Evolutionary conservation across 2,888 invertebrate species (phyloP), one percentile per base, ranked within the genome.

Genomic region (Aelia acuminata): DNA sequence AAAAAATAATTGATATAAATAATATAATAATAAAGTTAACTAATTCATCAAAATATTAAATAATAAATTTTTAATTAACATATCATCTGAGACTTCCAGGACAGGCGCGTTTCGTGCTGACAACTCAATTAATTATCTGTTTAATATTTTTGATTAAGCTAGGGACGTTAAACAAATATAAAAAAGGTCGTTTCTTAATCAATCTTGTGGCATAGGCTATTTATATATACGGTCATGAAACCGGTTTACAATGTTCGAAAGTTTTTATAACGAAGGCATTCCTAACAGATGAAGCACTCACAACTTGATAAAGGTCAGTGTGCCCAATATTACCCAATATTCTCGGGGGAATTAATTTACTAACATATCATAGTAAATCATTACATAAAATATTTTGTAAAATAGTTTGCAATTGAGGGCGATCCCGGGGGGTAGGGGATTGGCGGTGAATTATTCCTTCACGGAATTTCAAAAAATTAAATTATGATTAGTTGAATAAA

Each of bases 221-320:
- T n/a, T 39, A 80, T 80, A 47, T n/a, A 80, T n/a, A 43, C 39
- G 80, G 22, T 80, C 80, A 80, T 80, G 22, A 80, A 80, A 80
- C 80, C 80, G 80, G 80, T 80, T 80, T 13, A 47, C 43, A 13
- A 47, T 35, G 63, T 35, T 39, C 43, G 43, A 43, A 80, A 43
- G 80, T 80, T 80, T 80, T 80, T 80, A 4, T 80, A 47, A n/a
- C n/a, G 43, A 47, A 47, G 43, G 80, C 80, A 80, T 80, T 80
- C 80, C 80, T 18, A 80, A 47, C 43, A 80, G 80, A 43, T 80
- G 80, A 80, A 80, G 80, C 80, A 43, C 80, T n/a, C 31, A 26
- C 3, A 18, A 43, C 39, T 43, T 20, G 39, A 75, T 39, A 75
- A 75, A 75, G 75, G 75, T 75, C 75, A 75, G 20, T 1, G 3